Base-by-base conservation (phyloP, 2,888 invertebrate species). In the Dinocampus coccinellae region DNA sequence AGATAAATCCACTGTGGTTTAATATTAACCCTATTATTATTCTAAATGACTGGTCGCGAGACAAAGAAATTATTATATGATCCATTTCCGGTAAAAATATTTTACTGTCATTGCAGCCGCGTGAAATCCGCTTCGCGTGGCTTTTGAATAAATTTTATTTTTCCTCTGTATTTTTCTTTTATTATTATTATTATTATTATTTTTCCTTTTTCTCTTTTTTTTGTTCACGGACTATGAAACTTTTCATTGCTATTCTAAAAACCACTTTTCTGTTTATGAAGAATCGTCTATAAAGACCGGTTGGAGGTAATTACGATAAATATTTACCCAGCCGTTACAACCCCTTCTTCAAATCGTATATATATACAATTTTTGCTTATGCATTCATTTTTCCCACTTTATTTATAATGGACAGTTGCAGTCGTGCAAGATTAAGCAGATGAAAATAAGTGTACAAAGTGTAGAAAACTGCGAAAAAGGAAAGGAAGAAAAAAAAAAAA, bases 271-370 rank as follows among this genome's bases (percentile, higher is more conserved):
- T 52, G 47, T 42, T 29, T 36, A 13, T 39, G 72, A 6, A 36
- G 20, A 66, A 42, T 34, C 36, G 69, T 72, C n/a, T n/a, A 72
- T 57, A 73, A 74, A 73, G 73, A 76, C 65, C 75, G 69, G 71
- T 69, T 72, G 73, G 53, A 73, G 81, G 83, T 84, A 86, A 87
- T 87, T 87, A 84, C 82, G 83, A 85, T 84, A 85, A 87, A 87
- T 87, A 87, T 87, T 87, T 87, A 81, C 77, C 83, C 86, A 86
- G 87, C 86, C 86, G 86, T 74, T 80, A 77, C 76, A 80, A 85
- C 85, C 85, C 86, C 86, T 87, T 80, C 80, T 29, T 69, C 66
- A 16, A 47, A 47, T 20, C 3, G 47, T 20, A 47, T 47, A 3
- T 16, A 47, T 47, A 4, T 7, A 16, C 7, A 47, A 47, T 47